phyloP scores from a whole-genome alignment of 2,888 invertebrate genomes.

The Eupeodes latifasciatus region DNA sequence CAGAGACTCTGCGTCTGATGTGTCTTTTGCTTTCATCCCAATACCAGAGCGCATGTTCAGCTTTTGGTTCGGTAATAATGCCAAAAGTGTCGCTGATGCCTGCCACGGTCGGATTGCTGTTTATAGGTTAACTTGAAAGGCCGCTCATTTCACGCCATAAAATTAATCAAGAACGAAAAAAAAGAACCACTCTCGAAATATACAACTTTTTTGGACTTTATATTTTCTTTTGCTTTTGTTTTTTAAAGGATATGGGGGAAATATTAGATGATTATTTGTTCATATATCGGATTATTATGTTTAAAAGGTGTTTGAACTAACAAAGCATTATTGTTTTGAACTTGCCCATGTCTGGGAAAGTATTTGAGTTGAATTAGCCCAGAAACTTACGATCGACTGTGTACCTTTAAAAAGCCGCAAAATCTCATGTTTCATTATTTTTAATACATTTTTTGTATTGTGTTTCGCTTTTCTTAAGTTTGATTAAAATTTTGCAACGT shows the following conservation, averaged over 20 bases:
- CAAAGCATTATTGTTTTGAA: conserved; percentile 16
- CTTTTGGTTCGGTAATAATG: conserved; percentile 25
- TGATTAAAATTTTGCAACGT: too few species aligned
- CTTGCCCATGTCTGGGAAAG: background rate
- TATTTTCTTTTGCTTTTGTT: background rate
- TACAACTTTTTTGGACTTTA: too few species aligned
- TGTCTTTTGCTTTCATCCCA: background rate
- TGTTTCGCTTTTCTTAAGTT: too few species aligned
- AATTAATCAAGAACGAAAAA: conserved; percentile 52
- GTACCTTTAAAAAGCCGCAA: background rate
- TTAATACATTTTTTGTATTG: too few species aligned
- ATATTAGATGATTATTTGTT: background rate
- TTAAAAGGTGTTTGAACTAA: conserved; percentile 33
- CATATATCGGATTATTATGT: conserved; percentile 20
- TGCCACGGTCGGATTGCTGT: conserved; percentile 48
- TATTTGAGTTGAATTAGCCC: background rate
- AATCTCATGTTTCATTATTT: conserved; percentile 9
- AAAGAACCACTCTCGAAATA: background rate
- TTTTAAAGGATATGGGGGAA: conserved; percentile 9
- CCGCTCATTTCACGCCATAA: conserved; percentile 72
- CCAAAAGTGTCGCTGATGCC: conserved; percentile 42
- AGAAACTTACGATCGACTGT: background rate
- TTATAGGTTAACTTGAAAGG: conserved; percentile 69
- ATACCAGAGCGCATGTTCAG: conserved; percentile 6
- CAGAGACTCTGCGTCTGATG: background rate